Conservation (phyloP, 2,797 vertebrate species). For the Pangasius mekongensis region DNA sequence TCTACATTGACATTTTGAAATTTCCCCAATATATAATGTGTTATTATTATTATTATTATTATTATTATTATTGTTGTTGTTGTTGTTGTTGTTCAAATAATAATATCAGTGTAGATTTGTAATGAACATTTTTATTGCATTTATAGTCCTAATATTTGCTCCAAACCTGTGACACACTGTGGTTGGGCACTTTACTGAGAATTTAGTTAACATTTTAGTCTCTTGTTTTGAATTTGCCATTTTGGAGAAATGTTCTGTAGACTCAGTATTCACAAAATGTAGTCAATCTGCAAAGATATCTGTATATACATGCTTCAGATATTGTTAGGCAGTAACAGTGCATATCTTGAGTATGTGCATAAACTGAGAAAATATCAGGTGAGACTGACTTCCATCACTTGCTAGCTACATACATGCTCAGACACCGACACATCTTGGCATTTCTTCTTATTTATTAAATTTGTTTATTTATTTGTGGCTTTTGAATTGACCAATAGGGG, state of each 20-base stretch:
- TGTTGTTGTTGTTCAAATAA: neutral
- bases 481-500: neutral
- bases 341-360: neutral
- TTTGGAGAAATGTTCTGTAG: neutral
- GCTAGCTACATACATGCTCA: neutral
- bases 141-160: neutral
- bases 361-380: neutral
- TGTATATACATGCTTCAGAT: neutral
- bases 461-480: neutral
- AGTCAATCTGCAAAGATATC: neutral
- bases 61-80: neutral
- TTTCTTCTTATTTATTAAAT: neutral
- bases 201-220: neutral
- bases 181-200: neutral
- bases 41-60: too few relatives aligned
- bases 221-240: neutral
- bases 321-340: neutral
- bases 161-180: neutral
- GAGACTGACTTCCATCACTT: neutral
- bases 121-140: neutral
- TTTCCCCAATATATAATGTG: too few relatives aligned
- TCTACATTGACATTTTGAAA: too few relatives aligned
- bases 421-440: neutral
- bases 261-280: neutral
- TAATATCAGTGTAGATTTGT: neutral